phyloP scores from a whole-genome alignment of 2,113 vertebrate genomes.

The Entelurus aequoreus region DNA sequence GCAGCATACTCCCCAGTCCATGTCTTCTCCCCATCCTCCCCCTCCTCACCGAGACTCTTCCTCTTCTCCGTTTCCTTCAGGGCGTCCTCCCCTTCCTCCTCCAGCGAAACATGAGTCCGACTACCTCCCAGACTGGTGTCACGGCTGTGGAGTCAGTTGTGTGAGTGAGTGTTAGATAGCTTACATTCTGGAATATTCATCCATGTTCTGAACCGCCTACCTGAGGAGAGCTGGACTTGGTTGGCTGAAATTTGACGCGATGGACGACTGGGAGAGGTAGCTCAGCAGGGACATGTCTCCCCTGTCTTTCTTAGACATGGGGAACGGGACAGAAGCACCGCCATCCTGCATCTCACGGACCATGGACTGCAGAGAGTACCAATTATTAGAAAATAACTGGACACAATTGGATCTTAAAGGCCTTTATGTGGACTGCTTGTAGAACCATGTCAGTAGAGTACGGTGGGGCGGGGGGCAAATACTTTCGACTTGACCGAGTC shows the following conservation, averaged over 20 bases:
- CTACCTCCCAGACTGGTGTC: constrained; percentile 53
- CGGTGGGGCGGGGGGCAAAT: no score
- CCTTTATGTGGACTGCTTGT: no score
- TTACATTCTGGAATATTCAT: background rate
- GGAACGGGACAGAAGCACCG: constrained; percentile 59
- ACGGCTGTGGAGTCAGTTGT: constrained; percentile 9
- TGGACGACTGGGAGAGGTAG: constrained; percentile 76
- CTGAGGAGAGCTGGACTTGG: constrained; percentile 17
- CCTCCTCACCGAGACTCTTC: background rate
- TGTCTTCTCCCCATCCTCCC: constrained; percentile 31
- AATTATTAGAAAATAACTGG: no score
- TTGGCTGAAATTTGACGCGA: constrained; percentile 36
- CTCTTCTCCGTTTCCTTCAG: constrained; percentile 39
- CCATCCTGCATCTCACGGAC: constrained; percentile 70
- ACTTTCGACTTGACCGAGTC: no score
- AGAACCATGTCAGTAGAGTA: no score
- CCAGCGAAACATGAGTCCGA: constrained; percentile 42
- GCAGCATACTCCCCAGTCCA: constrained; percentile 37
- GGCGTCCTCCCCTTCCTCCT: constrained; percentile 24
- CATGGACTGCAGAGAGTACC: constrained; percentile 68
- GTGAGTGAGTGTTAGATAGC: background rate
- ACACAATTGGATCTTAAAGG: no score
- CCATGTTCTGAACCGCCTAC: background rate
- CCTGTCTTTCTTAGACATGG: constrained; percentile 49
- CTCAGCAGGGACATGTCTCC: constrained; percentile 78